Conservation (phyloP, 2,797 vertebrate genomes). For the Acipenser ruthenus region DNA sequence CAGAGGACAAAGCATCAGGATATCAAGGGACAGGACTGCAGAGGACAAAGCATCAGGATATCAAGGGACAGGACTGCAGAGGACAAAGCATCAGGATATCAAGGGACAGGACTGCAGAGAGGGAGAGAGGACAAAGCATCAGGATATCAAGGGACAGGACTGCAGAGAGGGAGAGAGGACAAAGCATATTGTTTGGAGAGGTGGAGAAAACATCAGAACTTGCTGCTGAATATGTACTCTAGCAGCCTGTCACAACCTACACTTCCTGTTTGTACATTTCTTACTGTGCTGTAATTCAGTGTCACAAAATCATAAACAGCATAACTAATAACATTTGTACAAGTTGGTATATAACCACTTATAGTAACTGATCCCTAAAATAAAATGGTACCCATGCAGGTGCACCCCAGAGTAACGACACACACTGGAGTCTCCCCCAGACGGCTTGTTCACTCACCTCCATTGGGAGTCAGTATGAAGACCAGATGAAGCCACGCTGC, state of each 20-base stretch:
- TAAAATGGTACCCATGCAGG: too few relatives aligned
- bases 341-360: too few relatives aligned
- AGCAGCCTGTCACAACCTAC: too few relatives aligned
- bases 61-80: slow-evolving; percentile 68
- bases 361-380: too few relatives aligned
- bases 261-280: background rate
- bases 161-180: slow-evolving; percentile 29
- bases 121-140: too few relatives aligned
- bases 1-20: too few relatives aligned
- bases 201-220: too few relatives aligned
- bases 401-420: background rate
- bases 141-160: slow-evolving; percentile 68
- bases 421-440: background rate
- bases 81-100: too few relatives aligned
- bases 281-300: slow-evolving; percentile 1
- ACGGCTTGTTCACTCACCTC: slow-evolving; percentile 59
- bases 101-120: slow-evolving; percentile 67
- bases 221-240: too few relatives aligned
- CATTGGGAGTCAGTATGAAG: slow-evolving; percentile 54
- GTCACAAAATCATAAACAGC: background rate
- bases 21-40: slow-evolving; percentile 66
- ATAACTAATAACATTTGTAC: too few relatives aligned
- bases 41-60: too few relatives aligned
- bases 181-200: too few relatives aligned
- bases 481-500: slow-evolving; percentile 78